These are phyloP conservation scores for Phthorimaea operculella DNA, from an alignment of 1,140 invertebrate genomes.

Conservation along the genomic window DNA sequence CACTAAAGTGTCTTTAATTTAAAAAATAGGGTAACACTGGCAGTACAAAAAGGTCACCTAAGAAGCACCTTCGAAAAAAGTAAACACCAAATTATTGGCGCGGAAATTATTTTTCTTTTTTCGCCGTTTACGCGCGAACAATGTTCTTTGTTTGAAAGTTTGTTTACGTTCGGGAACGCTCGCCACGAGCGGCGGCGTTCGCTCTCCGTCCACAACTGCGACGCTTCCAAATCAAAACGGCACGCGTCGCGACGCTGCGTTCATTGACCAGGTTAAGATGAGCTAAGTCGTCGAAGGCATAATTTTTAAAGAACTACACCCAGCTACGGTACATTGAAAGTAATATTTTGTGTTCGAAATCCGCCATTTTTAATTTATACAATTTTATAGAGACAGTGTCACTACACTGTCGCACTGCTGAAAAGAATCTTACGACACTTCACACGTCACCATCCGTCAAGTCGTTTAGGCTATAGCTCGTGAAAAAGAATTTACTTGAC, in stretches of 20 bases:
- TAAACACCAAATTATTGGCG: background rate
- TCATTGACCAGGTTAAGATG: conserved; percentile 4
- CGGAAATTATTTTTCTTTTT: conserved; percentile 1
- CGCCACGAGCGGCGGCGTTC: background rate
- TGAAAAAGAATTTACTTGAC: no score
- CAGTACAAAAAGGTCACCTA: background rate
- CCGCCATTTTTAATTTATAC: no score
- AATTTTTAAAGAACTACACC: no score
- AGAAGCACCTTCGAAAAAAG: background rate
- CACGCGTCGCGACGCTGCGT: conserved; percentile 1
- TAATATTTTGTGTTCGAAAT: no score
- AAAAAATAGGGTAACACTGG: background rate
- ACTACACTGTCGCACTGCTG: no score
- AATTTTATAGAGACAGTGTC: no score
- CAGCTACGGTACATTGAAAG: no score
- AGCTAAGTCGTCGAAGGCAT: background rate
- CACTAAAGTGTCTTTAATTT: background rate
- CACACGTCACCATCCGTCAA: no score
- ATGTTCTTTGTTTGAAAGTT: conserved; percentile 5
- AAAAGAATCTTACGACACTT: no score
- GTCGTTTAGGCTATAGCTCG: no score
- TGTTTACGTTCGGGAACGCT: conserved; percentile 4
- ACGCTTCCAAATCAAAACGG: background rate
- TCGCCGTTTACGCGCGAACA: conserved; percentile 3
- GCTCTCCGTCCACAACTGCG: conserved; percentile 5